These are phyloP conservation scores for Hypotaenidia okinawae DNA, from an alignment of 2,797 vertebrate genomes.

Conservation along the genomic window DNA sequence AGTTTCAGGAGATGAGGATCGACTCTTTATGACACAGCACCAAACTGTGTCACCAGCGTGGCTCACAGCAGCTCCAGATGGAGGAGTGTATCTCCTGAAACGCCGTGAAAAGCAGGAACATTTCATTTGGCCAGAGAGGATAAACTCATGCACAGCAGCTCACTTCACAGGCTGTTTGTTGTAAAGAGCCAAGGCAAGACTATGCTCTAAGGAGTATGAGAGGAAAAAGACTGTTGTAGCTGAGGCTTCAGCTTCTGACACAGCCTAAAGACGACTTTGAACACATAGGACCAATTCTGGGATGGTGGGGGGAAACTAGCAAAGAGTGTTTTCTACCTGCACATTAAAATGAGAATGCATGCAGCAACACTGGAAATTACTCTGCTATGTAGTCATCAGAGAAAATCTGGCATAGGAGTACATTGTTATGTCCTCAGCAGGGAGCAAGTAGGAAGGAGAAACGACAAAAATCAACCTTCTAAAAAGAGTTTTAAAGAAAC, in stretches of 20 bases:
- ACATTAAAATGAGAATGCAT: background rate
- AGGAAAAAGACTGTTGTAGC: background rate
- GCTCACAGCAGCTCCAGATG: background rate
- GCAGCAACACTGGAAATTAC: background rate
- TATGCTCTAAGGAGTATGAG: background rate
- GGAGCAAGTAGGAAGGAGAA: background rate
- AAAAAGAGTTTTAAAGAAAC: background rate
- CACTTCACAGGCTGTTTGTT: background rate
- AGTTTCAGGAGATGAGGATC: background rate
- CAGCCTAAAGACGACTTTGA: background rate
- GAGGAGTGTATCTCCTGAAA: background rate
- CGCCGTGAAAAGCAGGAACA: background rate
- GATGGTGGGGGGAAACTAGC: background rate
- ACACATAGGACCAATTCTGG: background rate
- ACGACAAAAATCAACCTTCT: background rate
- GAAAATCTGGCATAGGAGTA: background rate
- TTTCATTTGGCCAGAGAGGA: background rate
- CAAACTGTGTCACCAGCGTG: background rate
- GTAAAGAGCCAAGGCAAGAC: background rate
- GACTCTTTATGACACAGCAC: background rate
- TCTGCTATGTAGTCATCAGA: background rate
- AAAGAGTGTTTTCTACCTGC: background rate
- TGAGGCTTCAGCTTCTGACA: background rate
- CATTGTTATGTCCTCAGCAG: background rate
- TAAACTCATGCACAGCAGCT: background rate